A percentile compares a stretch with the other conserved stretches of the same genome.
Conservation (phyloP, 2,888 invertebrate genomes). For the Chouioia cunea region DNA sequence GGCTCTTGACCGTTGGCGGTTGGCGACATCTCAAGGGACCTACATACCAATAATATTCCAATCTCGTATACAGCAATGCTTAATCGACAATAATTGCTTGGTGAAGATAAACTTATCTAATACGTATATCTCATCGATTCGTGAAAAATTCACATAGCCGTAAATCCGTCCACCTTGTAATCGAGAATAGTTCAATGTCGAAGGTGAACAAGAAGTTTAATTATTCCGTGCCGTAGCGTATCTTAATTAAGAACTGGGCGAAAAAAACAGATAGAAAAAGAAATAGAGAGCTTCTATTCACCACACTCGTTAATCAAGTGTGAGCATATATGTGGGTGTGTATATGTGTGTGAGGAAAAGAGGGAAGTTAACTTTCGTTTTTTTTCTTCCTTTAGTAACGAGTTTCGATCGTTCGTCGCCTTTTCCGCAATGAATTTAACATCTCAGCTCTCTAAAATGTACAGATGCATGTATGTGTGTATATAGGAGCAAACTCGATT, state of each 20-base stretch:
- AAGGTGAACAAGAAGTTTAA: constrained; percentile 28
- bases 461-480: neutral
- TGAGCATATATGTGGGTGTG: too few relatives aligned
- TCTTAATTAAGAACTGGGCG: constrained; percentile 42
- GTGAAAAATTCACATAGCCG: too few relatives aligned
- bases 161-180: too few relatives aligned
- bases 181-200: too few relatives aligned
- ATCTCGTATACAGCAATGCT: constrained; percentile 39
- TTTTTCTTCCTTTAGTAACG: constrained; percentile 36
- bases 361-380: constrained; percentile 36
- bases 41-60: constrained; percentile 22
- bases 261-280: neutral
- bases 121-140: neutral
- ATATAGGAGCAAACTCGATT: constrained; percentile 58
- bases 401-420: constrained; percentile 41
- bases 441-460: constrained; percentile 37
- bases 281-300: constrained; percentile 27
- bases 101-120: constrained; percentile 44
- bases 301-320: constrained; percentile 49
- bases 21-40: constrained; percentile 26
- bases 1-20: constrained; percentile 24
- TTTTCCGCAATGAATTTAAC: constrained; percentile 33
- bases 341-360: too few relatives aligned
- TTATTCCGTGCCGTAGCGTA: constrained; percentile 34
- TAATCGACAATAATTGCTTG: constrained; percentile 56